phyloP scores from a whole-genome alignment of 2,888 invertebrate species.

The Torymus tubicola region DNA sequence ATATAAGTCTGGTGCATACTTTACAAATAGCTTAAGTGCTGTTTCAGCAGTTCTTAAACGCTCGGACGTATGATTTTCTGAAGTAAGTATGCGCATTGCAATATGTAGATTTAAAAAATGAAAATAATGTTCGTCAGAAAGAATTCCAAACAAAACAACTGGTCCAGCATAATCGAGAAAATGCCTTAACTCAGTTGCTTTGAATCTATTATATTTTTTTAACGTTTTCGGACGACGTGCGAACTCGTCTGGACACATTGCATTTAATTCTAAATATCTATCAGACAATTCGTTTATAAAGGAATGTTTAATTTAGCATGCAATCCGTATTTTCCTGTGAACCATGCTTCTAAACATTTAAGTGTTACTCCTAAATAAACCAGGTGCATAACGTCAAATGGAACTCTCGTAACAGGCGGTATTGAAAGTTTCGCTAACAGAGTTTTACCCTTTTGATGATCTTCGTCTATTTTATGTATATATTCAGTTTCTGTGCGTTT shows the following conservation, averaged over 20 bases:
- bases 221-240: slow-evolving; percentile 1
- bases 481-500: too few species aligned
- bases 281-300: neutral
- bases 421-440: too few species aligned
- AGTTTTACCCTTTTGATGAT: too few species aligned
- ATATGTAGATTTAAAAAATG: slow-evolving; percentile 12
- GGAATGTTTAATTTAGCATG: neutral
- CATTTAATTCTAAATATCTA: neutral
- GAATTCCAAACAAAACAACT: neutral
- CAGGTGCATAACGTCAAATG: too few species aligned
- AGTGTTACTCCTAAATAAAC: too few species aligned
- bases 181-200: slow-evolving; percentile 23
- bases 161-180: slow-evolving; percentile 3
- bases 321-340: slow-evolving; percentile 2
- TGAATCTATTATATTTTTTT: neutral
- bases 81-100: slow-evolving; percentile 13
- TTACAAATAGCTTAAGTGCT: neutral
- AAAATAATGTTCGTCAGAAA: neutral
- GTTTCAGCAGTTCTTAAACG: slow-evolving; percentile 2
- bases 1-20: neutral
- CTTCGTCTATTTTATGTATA: too few species aligned
- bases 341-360: slow-evolving; percentile 4
- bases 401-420: too few species aligned
- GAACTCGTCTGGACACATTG: slow-evolving; percentile 4
- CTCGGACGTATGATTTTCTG: neutral